Percentiles rank a stretch among this genome's conserved stretches.
Conservation (phyloP, 92 coral and sea anemone species). For the Galaxea fascicularis region DNA sequence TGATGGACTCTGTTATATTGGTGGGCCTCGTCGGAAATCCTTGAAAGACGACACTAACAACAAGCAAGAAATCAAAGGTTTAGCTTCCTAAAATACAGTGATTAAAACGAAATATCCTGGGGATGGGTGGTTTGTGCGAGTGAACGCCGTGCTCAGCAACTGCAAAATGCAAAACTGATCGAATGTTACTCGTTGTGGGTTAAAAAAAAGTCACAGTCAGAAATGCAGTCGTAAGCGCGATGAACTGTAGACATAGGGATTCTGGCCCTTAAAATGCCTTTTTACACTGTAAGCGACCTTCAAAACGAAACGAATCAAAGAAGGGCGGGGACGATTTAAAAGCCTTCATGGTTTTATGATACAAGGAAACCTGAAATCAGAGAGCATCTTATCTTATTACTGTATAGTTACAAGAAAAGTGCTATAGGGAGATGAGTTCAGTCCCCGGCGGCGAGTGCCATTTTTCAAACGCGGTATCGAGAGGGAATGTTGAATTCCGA, state of each 20-base stretch:
- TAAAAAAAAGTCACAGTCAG: too few species aligned
- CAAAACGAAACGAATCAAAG: too few species aligned
- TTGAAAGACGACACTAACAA: slow-evolving; percentile 13
- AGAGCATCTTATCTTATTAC: too few species aligned
- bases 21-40: slow-evolving; percentile 42
- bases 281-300: too few species aligned
- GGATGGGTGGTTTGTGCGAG: background rate
- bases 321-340: too few species aligned
- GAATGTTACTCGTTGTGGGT: too few species aligned
- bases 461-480: background rate
- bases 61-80: background rate
- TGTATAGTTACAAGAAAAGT: background rate
- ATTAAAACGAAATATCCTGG: background rate
- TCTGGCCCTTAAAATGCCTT: too few species aligned
- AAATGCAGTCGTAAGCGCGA: too few species aligned
- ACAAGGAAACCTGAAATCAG: too few species aligned
- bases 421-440: background rate
- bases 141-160: background rate
- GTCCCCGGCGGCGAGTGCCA: background rate
- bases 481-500: background rate
- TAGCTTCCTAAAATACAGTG: background rate
- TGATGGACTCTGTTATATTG: slow-evolving; percentile 60
- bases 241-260: too few species aligned
- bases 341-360: too few species aligned
- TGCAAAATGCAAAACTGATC: too few species aligned